Conservation (phyloP, 2,888 invertebrate species). For the Vesta saturnalis region DNA sequence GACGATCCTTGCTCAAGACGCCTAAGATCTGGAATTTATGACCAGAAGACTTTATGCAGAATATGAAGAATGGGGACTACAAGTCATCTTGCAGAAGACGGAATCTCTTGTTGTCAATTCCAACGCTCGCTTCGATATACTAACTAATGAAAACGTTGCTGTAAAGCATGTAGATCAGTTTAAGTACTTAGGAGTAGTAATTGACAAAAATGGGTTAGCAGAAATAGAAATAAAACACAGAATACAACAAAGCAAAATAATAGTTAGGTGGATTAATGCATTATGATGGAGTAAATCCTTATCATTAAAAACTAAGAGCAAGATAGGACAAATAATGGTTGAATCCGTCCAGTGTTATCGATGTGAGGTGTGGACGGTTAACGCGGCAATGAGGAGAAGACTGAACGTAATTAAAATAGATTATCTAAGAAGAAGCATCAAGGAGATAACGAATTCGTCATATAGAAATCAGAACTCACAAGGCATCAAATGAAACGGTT, state of each 20-base stretch:
- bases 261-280: neutral
- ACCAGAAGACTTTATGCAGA: too few relatives aligned
- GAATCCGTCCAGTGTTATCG: neutral
- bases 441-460: too few relatives aligned
- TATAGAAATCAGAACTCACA: too few relatives aligned
- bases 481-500: neutral
- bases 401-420: neutral
- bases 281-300: neutral
- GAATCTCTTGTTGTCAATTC: too few relatives aligned
- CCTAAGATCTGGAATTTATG: too few relatives aligned
- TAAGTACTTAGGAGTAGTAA: too few relatives aligned
- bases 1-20: too few relatives aligned
- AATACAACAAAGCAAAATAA: neutral
- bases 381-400: neutral
- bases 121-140: too few relatives aligned
- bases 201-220: too few relatives aligned
- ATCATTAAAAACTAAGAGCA: neutral
- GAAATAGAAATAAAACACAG: neutral
- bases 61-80: too few relatives aligned
- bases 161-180: neutral
- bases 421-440: too few relatives aligned
- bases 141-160: neutral
- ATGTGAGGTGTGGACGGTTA: neutral
- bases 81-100: too few relatives aligned
- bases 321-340: neutral